Conservation (phyloP, 2,797 vertebrate species). For the Channa striata region DNA sequence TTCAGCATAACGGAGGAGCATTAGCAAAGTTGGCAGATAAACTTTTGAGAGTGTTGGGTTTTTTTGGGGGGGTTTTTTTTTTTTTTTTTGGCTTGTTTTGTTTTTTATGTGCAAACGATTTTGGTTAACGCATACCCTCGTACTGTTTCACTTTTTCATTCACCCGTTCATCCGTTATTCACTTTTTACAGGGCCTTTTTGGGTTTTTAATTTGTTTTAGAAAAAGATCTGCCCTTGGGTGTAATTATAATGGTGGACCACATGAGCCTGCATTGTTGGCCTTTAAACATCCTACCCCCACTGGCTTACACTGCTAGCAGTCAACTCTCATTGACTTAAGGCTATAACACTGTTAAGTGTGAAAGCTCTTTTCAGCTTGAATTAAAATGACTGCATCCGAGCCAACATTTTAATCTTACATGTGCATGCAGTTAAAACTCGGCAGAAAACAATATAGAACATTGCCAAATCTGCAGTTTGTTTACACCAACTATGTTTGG, state of each 20-base stretch:
- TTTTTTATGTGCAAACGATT: slow-evolving; percentile 41
- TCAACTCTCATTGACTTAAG: slow-evolving; percentile 50
- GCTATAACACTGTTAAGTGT: slow-evolving; percentile 48
- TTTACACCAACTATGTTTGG: slow-evolving; percentile 39
- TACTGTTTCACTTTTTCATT: slow-evolving; percentile 67
- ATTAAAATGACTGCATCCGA: slow-evolving; percentile 36
- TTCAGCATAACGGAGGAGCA: slow-evolving; percentile 71
- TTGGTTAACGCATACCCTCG: slow-evolving; percentile 55
- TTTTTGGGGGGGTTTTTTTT: slow-evolving; percentile 30
- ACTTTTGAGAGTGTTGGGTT: slow-evolving; percentile 67
- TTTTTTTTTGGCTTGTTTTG: slow-evolving; percentile 10
- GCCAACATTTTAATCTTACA: slow-evolving; percentile 42
- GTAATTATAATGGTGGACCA: slow-evolving; percentile 81
- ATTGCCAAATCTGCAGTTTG: slow-evolving; percentile 33
- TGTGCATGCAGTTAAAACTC: slow-evolving; percentile 45
- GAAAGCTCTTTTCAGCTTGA: slow-evolving; percentile 46
- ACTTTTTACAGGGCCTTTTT: slow-evolving; percentile 75
- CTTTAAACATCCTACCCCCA: slow-evolving; percentile 71
- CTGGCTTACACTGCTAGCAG: slow-evolving; percentile 45
- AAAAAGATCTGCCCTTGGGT: slow-evolving; percentile 76
- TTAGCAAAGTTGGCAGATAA: slow-evolving; percentile 79
- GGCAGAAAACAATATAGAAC: slow-evolving; percentile 27
- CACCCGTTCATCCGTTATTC: slow-evolving; percentile 63
- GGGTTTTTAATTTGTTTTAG: slow-evolving; percentile 81
- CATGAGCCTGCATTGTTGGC: slow-evolving; percentile 71